phyloP scores from a whole-genome alignment of 2,797 vertebrate genomes.

The Austrolebias charrua region DNA sequence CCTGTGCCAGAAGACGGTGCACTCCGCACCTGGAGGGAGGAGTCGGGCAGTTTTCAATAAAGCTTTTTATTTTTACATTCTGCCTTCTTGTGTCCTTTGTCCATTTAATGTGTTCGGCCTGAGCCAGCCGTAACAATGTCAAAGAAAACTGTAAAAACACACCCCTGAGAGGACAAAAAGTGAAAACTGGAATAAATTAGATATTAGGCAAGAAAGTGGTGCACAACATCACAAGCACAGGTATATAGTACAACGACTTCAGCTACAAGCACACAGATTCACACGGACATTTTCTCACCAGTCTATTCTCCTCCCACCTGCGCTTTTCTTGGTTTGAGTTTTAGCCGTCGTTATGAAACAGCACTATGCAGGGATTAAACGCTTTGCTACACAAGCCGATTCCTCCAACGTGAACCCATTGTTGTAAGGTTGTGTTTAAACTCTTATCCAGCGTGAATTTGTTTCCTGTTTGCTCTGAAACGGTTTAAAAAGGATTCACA shows the following conservation, averaged over 20 bases:
- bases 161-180: constrained; percentile 20
- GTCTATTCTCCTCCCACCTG: constrained; percentile 39
- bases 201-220: constrained; percentile 30
- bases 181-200: constrained; percentile 56
- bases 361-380: constrained; percentile 59
- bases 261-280: constrained; percentile 19
- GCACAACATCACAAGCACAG: constrained; percentile 9
- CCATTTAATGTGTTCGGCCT: no score
- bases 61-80: no score
- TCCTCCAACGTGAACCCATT: constrained; percentile 60
- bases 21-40: no score
- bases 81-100: no score
- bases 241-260: not conserved
- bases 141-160: constrained; percentile 45
- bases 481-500: not conserved
- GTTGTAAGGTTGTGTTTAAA: constrained; percentile 61
- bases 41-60: no score
- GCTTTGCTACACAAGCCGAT: constrained; percentile 48
- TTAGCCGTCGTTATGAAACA: constrained; percentile 57
- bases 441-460: constrained; percentile 49
- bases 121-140: no score
- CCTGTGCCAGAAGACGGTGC: no score
- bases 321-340: constrained; percentile 53
- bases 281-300: constrained; percentile 35
- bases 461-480: constrained; percentile 31